Evolutionary conservation across 1,140 invertebrate genomes (phyloP).

Genomic region (Drosophila ficusphila): DNA sequence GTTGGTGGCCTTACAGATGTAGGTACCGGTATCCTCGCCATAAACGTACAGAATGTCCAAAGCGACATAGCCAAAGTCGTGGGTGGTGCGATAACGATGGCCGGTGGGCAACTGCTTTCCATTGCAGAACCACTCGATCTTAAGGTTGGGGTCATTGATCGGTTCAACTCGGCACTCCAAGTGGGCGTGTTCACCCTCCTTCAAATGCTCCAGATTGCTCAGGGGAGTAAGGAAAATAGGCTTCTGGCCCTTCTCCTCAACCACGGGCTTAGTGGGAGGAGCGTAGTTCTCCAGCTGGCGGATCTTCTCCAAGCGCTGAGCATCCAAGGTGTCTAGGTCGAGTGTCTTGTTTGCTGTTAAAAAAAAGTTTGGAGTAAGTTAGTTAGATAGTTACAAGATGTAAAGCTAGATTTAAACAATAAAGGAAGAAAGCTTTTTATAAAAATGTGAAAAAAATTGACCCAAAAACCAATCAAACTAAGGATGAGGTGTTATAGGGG

Average conservation of each 20-base stretch:
- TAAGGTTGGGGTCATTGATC: slow-evolving; percentile 96
- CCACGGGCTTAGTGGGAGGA: slow-evolving; percentile 90
- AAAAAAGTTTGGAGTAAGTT: slow-evolving; percentile 23
- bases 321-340: slow-evolving; percentile 94
- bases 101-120: slow-evolving; percentile 91
- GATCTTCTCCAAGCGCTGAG: slow-evolving; percentile 94
- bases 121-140: slow-evolving; percentile 98
- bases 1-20: slow-evolving; percentile 97
- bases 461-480: too few species aligned
- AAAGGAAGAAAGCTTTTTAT: too few species aligned
- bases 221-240: slow-evolving; percentile 94
- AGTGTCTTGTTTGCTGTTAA: slow-evolving; percentile 91
- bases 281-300: slow-evolving; percentile 93
- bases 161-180: slow-evolving; percentile 98
- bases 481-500: too few species aligned
- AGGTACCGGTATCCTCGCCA: slow-evolving; percentile 96
- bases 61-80: slow-evolving; percentile 98
- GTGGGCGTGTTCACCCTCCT: slow-evolving; percentile 96
- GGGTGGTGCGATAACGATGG: slow-evolving; percentile 95
- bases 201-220: slow-evolving; percentile 92
- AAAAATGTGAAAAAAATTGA: too few species aligned
- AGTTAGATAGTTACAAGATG: neutral
- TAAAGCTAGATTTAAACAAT: too few species aligned
- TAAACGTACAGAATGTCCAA: slow-evolving; percentile 97
- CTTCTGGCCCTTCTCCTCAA: slow-evolving; percentile 91